Conservation (phyloP, 2,113 vertebrate species). For the Eleginops maclovinus region DNA sequence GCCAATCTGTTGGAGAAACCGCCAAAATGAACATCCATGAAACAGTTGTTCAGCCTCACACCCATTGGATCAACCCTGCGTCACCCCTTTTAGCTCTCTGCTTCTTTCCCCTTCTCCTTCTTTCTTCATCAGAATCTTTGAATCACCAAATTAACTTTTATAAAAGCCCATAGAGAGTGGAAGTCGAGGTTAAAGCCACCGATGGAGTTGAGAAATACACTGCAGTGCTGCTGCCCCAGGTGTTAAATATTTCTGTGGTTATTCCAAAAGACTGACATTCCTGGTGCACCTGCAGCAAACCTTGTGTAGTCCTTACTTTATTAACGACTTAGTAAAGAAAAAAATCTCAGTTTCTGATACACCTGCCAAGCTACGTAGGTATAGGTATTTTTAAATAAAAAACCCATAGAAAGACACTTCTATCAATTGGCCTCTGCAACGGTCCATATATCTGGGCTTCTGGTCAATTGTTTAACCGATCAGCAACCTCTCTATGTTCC, state of each 20-base stretch:
- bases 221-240: conserved; percentile 1
- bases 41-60: conserved; percentile 34
- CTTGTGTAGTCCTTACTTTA: neutral
- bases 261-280: conserved; percentile 1
- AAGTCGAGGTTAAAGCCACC: conserved; percentile 5
- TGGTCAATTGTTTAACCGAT: too few relatives aligned
- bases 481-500: too few relatives aligned
- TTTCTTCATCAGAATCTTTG: conserved; percentile 8
- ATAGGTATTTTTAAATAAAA: too few relatives aligned
- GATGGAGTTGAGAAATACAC: conserved; percentile 16
- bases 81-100: conserved; percentile 6
- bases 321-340: too few relatives aligned
- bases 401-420: too few relatives aligned
- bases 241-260: conserved; percentile 24
- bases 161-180: conserved; percentile 1
- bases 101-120: neutral
- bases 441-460: too few relatives aligned
- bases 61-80: conserved; percentile 8
- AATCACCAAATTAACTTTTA: conserved; percentile 35
- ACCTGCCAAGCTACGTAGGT: neutral
- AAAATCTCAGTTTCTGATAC: neutral
- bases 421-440: too few relatives aligned
- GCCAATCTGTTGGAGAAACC: conserved; percentile 36
- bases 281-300: conserved; percentile 29
- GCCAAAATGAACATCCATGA: conserved; percentile 24